Percentiles rank a stretch among this genome's conserved stretches.
Evolutionary conservation across 2,888 invertebrate species (phyloP).

Genomic region (Conomelus anceps): DNA sequence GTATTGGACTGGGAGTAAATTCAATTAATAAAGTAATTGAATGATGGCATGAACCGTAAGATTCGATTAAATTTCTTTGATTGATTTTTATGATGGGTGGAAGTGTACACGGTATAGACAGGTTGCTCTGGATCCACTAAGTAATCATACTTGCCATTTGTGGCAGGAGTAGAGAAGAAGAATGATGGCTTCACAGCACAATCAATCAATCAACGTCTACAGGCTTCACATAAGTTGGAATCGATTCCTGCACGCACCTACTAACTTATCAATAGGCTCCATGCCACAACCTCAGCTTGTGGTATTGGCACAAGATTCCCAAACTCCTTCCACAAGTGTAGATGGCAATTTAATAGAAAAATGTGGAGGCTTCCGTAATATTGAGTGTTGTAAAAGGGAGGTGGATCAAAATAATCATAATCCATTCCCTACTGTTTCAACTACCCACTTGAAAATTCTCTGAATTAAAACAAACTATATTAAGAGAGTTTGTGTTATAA

Average conservation of each 20-base stretch:
- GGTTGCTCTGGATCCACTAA: neutral
- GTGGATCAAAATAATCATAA: too few relatives aligned
- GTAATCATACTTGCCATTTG: neutral
- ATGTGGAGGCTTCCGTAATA: neutral
- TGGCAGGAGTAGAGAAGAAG: neutral
- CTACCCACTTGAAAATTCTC: too few relatives aligned
- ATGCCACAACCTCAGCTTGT: neutral
- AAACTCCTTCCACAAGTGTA: neutral
- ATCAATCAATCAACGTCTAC: neutral
- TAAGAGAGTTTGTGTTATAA: too few relatives aligned
- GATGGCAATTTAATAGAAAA: neutral
- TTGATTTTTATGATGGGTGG: neutral
- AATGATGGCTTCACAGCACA: neutral
- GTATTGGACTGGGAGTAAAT: too few relatives aligned
- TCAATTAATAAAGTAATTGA: neutral
- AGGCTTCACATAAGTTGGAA: neutral
- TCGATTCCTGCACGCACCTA: neutral
- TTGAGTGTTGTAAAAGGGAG: neutral
- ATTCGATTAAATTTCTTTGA: neutral
- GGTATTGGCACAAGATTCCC: neutral
- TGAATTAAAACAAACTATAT: too few relatives aligned
- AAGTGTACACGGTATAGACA: neutral
- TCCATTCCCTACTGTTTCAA: too few relatives aligned
- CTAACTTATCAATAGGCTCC: neutral
- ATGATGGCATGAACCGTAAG: neutral